Base-by-base conservation (phyloP, 2,113 vertebrate genomes). In the Tylochromis polylepis region DNA sequence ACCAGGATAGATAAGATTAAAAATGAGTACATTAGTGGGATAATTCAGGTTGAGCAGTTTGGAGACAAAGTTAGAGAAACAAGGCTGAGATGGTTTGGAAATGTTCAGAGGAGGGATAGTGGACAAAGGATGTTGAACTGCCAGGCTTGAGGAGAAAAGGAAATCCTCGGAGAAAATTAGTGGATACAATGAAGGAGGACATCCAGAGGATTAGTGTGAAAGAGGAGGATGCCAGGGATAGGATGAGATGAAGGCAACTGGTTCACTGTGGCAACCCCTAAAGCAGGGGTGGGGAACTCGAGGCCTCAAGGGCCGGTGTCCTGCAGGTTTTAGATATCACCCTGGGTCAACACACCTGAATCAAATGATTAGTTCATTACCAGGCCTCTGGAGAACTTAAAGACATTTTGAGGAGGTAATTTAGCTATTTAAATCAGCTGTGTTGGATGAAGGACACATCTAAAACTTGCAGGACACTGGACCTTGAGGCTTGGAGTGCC, bases 221-320 rank as follows among this genome's bases (percentile, higher is more conserved):
- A 43, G 38, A 43, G 2, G 65, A 16, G 38, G 38, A 16, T 70
- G 38, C 0, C 22, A 27, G 38, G n/a, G 65, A 2, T 24, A 70
- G 65, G 38, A 43, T 43, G 22, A 46, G n/a, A 70, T 70, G n/a
- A 43, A 70, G 38, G 22, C n/a, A 70, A 14, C 10, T 46, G 22
- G 22, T 72, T 72, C 5, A 46, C 16, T 43, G 38, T 46, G 22
- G 38, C 0, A 0, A 72, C 22, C 14, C 22, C 38, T 72, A n/a
- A n/a, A n/a, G n/a, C n/a, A n/a, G n/a, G n/a, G n/a, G n/a, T n/a
- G n/a, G n/a, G n/a, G n/a, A n/a, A n/a, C n/a, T n/a, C n/a, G n/a
- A n/a, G n/a, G n/a, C n/a, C n/a, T n/a, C n/a, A n/a, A n/a, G n/a
- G n/a, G n/a, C n/a, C n/a, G n/a, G n/a, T n/a, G n/a, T n/a, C n/a